Conservation (phyloP, 1,140 invertebrate genomes). For the Radopholus similis region DNA sequence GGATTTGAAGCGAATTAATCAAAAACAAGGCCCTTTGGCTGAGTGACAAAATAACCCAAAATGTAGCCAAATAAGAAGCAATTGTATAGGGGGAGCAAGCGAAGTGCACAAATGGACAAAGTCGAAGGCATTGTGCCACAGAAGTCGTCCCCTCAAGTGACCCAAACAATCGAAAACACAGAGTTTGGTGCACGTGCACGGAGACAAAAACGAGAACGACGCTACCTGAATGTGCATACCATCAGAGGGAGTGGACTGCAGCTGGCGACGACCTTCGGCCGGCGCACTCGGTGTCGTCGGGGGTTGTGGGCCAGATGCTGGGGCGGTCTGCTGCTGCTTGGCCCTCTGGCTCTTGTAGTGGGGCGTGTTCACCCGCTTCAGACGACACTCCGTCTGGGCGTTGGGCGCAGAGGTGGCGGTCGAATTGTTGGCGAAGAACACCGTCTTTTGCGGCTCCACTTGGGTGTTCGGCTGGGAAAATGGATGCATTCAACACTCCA, state of each 20-base stretch:
- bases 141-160: too few species aligned
- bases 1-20: too few species aligned
- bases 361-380: slow-evolving; percentile 56
- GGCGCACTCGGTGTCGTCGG: not conserved
- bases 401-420: slow-evolving; percentile 2
- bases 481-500: too few species aligned
- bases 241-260: slow-evolving; percentile 2
- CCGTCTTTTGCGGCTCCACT: slow-evolving; percentile 3
- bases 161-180: too few species aligned
- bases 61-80: too few species aligned
- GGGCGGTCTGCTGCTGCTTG: not conserved
- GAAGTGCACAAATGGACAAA: too few species aligned
- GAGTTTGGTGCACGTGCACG: too few species aligned
- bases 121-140: too few species aligned
- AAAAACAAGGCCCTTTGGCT: too few species aligned
- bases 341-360: slow-evolving; percentile 42
- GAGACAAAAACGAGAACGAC: slow-evolving; percentile 23
- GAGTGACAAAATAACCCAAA: too few species aligned
- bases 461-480: not conserved
- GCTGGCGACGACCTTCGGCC: not conserved
- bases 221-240: slow-evolving; percentile 30
- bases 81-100: too few species aligned
- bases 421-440: slow-evolving; percentile 4
- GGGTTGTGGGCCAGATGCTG: slow-evolving; percentile 2
- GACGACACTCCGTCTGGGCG: slow-evolving; percentile 21